Conservation (phyloP, 2,888 invertebrate genomes). For the Chaetoderma sp. region DNA sequence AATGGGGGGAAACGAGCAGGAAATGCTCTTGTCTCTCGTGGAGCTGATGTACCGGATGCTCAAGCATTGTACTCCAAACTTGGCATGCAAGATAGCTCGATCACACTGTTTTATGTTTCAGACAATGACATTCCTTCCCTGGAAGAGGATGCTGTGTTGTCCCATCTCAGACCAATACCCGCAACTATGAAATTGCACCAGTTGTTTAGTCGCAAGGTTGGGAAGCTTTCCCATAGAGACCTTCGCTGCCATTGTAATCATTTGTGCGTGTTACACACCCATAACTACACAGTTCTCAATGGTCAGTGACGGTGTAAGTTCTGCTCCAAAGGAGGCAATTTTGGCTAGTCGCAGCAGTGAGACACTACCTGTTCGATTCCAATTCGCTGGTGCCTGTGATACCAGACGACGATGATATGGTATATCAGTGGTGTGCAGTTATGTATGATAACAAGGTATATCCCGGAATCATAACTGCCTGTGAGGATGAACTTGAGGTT, state of each 20-base stretch:
- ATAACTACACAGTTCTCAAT: background rate
- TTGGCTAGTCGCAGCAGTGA: background rate
- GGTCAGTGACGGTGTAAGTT: background rate
- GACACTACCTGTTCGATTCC: too few species aligned
- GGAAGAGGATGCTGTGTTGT: too few species aligned
- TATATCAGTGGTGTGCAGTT: background rate
- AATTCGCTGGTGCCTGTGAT: background rate
- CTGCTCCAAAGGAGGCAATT: background rate
- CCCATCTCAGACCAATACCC: background rate
- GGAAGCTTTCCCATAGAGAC: too few species aligned
- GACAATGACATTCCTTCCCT: background rate
- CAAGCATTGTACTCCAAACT: background rate
- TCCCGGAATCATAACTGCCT: background rate
- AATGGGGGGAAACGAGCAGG: constrained; percentile 51
- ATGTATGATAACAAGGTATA: background rate
- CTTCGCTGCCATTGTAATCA: too few species aligned
- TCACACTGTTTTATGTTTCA: background rate
- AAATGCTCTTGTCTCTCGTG: constrained; percentile 36
- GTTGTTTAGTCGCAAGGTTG: background rate
- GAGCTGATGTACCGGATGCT: constrained; percentile 22
- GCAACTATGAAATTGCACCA: constrained; percentile 18
- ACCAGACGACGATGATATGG: background rate
- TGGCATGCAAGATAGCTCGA: background rate
- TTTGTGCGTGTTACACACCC: background rate
- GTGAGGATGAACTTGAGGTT: background rate